Percentiles rank a stretch among this genome's conserved stretches.
These are phyloP conservation scores for Campylomormyrus tamandua DNA, from an alignment of 2,113 vertebrate genomes.

Conservation along the genomic window DNA sequence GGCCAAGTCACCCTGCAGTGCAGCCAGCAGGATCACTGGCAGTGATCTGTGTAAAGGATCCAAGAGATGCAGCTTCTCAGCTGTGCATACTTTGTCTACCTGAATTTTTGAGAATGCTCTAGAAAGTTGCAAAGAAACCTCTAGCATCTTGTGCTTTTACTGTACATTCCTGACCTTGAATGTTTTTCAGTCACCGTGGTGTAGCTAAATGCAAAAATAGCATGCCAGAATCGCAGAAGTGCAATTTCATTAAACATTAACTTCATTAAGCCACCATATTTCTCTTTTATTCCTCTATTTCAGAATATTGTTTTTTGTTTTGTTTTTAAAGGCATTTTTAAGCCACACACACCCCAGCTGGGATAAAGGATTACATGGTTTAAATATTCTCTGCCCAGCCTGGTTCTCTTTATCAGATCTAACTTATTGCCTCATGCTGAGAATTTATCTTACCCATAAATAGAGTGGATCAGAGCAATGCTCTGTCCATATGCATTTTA, in stretches of 20 bases:
- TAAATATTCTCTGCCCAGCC: background rate
- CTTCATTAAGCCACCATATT: background rate
- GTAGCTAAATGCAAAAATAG: background rate
- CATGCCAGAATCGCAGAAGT: background rate
- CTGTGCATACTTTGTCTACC: background rate
- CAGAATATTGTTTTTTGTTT: background rate
- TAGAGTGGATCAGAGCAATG: background rate
- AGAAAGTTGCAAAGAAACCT: background rate
- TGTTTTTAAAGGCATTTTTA: background rate
- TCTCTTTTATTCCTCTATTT: background rate
- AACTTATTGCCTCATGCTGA: background rate
- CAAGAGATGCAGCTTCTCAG: background rate
- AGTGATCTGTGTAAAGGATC: background rate
- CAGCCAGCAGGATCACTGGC: background rate
- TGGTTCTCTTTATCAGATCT: background rate
- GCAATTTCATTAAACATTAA: background rate
- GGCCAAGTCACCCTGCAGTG: slow-evolving; percentile 15
- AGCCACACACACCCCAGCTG: background rate
- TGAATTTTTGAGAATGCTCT: slow-evolving; percentile 10
- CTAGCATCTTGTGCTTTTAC: background rate
- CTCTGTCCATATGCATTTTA: slow-evolving; percentile 9
- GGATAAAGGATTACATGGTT: background rate
- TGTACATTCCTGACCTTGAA: background rate
- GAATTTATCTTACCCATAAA: slow-evolving; percentile 8
- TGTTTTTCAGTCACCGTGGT: background rate